Base-by-base conservation (phyloP, 2,797 vertebrate species). In the Nannoperca australis region DNA sequence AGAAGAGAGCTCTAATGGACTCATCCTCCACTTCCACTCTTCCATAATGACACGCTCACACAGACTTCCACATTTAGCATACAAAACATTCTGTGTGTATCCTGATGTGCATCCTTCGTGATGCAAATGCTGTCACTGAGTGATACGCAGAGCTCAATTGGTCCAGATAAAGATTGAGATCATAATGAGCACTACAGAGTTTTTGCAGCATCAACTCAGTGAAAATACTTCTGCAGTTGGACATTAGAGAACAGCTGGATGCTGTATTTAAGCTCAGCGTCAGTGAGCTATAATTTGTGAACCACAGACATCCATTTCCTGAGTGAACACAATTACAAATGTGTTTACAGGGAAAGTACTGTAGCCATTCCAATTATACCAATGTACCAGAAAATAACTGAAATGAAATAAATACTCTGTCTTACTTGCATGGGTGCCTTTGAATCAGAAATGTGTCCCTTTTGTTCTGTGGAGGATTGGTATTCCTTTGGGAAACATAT, bases 371-470 rank as follows among this genome's bases (percentile, higher is more conserved):
- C 79, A 92, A 89, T 88, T 87, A 83, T 75, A 86, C 69, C 78
- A 82, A 62, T 85, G 84, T 88, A 86, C 69, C 80, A 79, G 87
- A 88, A 88, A 90, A 91, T 82, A 70, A 79, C 70, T 82, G 85
- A 32, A 79, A 75, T 84, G 82, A 81, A 82, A 71, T 76, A 84
- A 68, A 42, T 79, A 61, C 74, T 81, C 55, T 44, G 62, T 77
- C 71, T 80, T 70, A 67, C 71, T 63, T 84, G 72, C 81, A 78
- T 84, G 73, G 73, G 22, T 78, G 76, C 67, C 42, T 32, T 44
- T 24, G 70, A 70, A 63, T 73, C 14, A 77, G 62, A 85, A 75
- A 84, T 59, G n/a, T 18, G 38, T 65, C 22, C 62, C 9, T 80
- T 82, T 77, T 73, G 59, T 85, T 74, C 15, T 38, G 59, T 34